A percentile compares a stretch with the other conserved stretches of the same genome.
These are phyloP conservation scores for Frieseomelitta varia DNA, from an alignment of 1,140 invertebrate species.

Conservation along the genomic window DNA sequence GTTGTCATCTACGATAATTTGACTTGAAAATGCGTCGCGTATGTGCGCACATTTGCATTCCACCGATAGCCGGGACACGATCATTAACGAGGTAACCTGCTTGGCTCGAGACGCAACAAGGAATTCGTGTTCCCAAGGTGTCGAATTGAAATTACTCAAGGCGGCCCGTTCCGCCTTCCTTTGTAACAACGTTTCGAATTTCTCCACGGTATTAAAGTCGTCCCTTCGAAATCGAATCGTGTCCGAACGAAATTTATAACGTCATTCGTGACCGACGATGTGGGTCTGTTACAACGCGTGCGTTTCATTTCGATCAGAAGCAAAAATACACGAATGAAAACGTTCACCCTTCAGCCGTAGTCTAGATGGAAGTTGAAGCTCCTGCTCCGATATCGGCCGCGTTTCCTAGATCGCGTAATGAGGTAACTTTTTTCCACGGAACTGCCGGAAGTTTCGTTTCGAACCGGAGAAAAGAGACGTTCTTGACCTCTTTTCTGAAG, in stretches of 20 bases:
- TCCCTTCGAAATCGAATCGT: background rate
- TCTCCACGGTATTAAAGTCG: background rate
- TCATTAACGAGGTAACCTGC: constrained; percentile 47
- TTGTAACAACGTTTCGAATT: constrained; percentile 35
- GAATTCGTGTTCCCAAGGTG: constrained; percentile 46
- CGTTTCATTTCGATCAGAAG: too few relatives aligned
- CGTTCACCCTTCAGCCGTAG: background rate
- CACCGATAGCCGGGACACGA: constrained; percentile 25
- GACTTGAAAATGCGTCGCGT: constrained; percentile 37
- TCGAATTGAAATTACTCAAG: constrained; percentile 44
- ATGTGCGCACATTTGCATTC: constrained; percentile 54
- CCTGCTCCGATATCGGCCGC: background rate
- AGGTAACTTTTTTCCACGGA: background rate
- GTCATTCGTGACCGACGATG: background rate
- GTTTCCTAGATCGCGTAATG: background rate
- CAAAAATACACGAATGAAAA: background rate
- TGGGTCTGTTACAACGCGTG: background rate
- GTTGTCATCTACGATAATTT: constrained; percentile 56
- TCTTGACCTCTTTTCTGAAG: background rate
- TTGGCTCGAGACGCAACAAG: constrained; percentile 4
- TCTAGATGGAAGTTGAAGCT: background rate
- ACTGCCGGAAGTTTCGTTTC: background rate
- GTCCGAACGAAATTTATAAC: background rate
- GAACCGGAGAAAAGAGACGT: background rate
- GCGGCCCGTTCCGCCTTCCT: background rate